Base-by-base conservation (phyloP, 2,113 vertebrate genomes). In the Mungos mungo region DNA sequence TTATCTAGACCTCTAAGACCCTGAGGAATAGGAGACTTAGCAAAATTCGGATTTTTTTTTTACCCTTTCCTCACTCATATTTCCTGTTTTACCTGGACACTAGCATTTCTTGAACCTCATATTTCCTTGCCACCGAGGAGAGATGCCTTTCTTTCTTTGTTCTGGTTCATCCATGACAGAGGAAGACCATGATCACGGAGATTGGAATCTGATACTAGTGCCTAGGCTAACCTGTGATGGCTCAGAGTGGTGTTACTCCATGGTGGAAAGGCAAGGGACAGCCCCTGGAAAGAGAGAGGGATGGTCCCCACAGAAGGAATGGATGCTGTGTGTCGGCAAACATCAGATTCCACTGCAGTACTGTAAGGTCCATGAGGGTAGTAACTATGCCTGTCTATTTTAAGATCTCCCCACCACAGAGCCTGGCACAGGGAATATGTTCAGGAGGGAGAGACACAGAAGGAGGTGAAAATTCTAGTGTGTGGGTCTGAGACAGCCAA, bases 291-390 rank as follows among this genome's bases (percentile, higher is more conserved):
- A 14, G 38, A 83, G 21, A n/a, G 2, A 31, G 3, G 7, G 8
- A 3, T 33, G 47, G 31, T 65, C 16, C 14, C 23, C 6, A 23
- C 33, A 68, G 33, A 79, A n/a, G 35, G 23, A 21, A 47, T 47
- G 13, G 7, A 14, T 86, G 1, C n/a, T 72, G 1, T 60, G 11
- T 7, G 47, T 10, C 47, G 60, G 29, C 3, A 60, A 47, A 6
- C 0, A 2, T 10, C 16, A 31, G 23, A 68, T 76, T 85, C 31
- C 4, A n/a, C 2, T 14, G 7, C 2, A 29, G 0, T 4, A 3
- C 14, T 33, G 0, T 23, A 31, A 38, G 5, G 14, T 66, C 15
- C 23, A 5, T 2, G 35, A 65, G 8, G 12, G 31, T 0, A 1
- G 77, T 18, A 52, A 21, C 84, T 25, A 3, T 8, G 2, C 23